Base-by-base conservation (phyloP, 2,797 vertebrate genomes). In the Rhynchotus rufescens region DNA sequence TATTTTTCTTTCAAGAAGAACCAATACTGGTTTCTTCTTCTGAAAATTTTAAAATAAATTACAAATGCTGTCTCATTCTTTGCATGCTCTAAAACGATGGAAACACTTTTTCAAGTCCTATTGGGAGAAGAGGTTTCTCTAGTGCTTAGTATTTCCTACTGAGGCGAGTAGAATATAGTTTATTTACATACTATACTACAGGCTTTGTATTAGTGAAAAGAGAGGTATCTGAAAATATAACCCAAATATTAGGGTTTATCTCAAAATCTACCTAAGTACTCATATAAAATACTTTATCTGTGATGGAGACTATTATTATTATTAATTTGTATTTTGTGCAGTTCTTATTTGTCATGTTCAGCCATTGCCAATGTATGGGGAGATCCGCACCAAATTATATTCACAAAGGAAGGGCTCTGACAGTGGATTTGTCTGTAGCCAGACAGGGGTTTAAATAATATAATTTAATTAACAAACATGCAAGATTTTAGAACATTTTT, bases 181-280 rank as follows among this genome's bases (percentile, higher is more conserved):
- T 0, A 1, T 64, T 74, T 26, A 54, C 51, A 15, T 1, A 0
- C 34, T 3, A 8, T 26, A 51, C 15, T 42, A 51, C 19, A 36
- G 16, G 4, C 2, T 57, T 64, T 76, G 9, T 45, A 4, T 38
- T 10, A n/a, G 9, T 57, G 15, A 72, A 30, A 5, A 30, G n/a
- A 52, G 30, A 62, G 11, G 30, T 73, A 42, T 32, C 21, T 67
- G 25, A 68, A 16, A 9, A 32, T 67, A 66, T 2, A 51, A 64
- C 8, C 5, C 14, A 40, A 64, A 60, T 14, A 12, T 19, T 49
- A 13, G 15, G 4, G 1, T 10, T 67, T 38, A 15, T 68, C 11
- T 2, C 4, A 13, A 75, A 66, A 30, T 72, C 4, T 51, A 12
- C 7, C 15, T 25, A 23, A 1, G n/a, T 19, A 12, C 22, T 28